Percentiles rank a stretch among this genome's conserved stretches.
These are phyloP conservation scores for Drosophila mercatorum DNA, from an alignment of 2,888 invertebrate species.

Conservation along the genomic window DNA sequence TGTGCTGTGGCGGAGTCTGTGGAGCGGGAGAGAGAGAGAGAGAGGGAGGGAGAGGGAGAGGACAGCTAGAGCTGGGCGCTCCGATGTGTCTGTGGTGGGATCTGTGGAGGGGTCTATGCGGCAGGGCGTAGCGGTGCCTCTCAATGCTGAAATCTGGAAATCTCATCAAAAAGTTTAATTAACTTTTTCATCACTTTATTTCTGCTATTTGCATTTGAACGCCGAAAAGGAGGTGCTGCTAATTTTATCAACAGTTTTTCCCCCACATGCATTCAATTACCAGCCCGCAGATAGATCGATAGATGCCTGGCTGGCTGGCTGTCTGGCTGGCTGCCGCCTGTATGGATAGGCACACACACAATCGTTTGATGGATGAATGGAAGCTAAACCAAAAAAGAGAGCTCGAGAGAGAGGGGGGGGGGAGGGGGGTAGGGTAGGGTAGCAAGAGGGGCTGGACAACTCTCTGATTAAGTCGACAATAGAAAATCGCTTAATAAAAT, in stretches of 20 bases:
- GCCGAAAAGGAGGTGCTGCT: constrained; percentile 41
- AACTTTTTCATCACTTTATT: constrained; percentile 79
- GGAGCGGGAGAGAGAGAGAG: not conserved
- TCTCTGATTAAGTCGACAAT: constrained; percentile 50
- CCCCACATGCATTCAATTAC: constrained; percentile 71
- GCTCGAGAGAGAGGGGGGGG: not conserved
- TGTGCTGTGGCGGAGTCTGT: not conserved
- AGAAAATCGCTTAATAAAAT: constrained; percentile 72
- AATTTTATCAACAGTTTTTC: constrained; percentile 40
- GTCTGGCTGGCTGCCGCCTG: not conserved
- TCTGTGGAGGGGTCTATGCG: not conserved
- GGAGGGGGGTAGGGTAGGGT: not conserved
- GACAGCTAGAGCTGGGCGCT: no score
- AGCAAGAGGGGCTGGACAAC: not conserved
- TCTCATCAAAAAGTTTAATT: constrained; percentile 82
- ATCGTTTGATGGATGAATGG: constrained; percentile 34
- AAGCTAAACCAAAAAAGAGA: constrained; percentile 14
- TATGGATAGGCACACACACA: constrained; percentile 9
- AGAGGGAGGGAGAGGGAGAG: no score
- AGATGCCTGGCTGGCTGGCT: not conserved
- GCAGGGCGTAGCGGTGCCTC: not conserved
- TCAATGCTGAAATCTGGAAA: constrained; percentile 68
- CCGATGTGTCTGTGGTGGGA: not conserved
- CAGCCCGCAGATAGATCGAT: constrained; percentile 19
- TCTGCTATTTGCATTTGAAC: constrained; percentile 66